Percentiles rank a stretch among this genome's conserved stretches.
Conservation (phyloP, 2,113 vertebrate genomes). For the Zeus faber region DNA sequence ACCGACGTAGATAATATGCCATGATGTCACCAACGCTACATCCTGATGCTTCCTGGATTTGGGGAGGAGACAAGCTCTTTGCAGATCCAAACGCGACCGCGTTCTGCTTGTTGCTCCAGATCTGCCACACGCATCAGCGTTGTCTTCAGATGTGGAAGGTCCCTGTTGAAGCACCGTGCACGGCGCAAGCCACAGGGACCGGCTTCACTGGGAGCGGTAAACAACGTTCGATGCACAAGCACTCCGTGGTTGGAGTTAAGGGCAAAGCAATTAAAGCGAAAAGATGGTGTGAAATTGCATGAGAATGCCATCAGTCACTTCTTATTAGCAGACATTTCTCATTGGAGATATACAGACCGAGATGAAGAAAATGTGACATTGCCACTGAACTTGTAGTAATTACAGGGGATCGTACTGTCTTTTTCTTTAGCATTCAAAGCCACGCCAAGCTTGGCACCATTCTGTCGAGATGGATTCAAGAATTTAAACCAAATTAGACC, state of each 20-base stretch:
- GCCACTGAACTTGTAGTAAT: slow-evolving; percentile 13
- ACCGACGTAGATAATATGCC: no score
- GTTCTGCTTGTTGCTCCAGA: background rate
- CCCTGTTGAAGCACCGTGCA: background rate
- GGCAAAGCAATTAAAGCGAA: background rate
- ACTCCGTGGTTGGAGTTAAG: slow-evolving; percentile 6
- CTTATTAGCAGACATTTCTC: slow-evolving; percentile 10
- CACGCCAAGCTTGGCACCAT: background rate
- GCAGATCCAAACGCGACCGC: background rate
- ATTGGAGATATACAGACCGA: slow-evolving; percentile 26
- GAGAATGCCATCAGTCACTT: slow-evolving; percentile 20
- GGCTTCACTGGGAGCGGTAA: slow-evolving; percentile 14
- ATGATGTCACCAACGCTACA: no score
- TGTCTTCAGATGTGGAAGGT: background rate
- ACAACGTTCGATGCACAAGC: slow-evolving; percentile 24
- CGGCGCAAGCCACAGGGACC: slow-evolving; percentile 7
- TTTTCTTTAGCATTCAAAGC: slow-evolving; percentile 12
- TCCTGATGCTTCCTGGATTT: no score
- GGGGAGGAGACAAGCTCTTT: no score
- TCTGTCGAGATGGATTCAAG: slow-evolving; percentile 1
- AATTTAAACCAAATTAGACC: slow-evolving; percentile 7
- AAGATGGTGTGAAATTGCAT: slow-evolving; percentile 9
- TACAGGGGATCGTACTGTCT: background rate
- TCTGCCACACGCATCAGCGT: background rate
- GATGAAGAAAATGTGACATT: background rate